phyloP scores from a whole-genome alignment of 1,140 invertebrate species.

The Eurosta solidaginis region DNA sequence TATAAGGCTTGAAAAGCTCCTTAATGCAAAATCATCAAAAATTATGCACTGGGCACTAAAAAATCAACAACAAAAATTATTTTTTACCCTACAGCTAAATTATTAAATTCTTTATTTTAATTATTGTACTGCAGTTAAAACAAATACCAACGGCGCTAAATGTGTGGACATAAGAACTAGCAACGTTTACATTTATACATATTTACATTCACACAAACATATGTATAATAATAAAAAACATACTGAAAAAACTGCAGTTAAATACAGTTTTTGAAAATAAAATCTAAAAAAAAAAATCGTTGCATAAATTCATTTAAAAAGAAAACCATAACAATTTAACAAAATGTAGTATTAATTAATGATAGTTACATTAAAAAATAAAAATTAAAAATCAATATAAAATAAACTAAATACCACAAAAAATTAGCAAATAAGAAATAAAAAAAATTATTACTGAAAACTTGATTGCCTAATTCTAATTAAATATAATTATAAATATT shows the following conservation, averaged over 20 bases:
- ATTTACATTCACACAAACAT: neutral
- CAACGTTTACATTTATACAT: neutral
- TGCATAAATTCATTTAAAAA: neutral
- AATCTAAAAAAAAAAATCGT: constrained; percentile 1
- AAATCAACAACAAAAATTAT: too few species aligned
- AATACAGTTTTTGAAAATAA: too few species aligned
- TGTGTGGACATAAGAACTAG: neutral
- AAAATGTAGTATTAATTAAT: constrained; percentile 22
- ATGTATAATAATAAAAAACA: neutral
- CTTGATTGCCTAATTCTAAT: constrained; percentile 60
- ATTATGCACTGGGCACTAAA: too few species aligned
- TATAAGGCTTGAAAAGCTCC: too few species aligned
- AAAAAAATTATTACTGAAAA: constrained; percentile 37
- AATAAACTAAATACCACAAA: constrained; percentile 22
- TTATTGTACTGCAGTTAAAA: too few species aligned
- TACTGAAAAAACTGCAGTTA: constrained; percentile 4
- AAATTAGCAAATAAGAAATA: neutral
- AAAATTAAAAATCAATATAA: neutral
- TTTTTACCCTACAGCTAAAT: too few species aligned
- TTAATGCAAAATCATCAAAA: too few species aligned
- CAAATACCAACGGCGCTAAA: too few species aligned
- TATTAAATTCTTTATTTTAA: too few species aligned
- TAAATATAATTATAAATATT: constrained; percentile 50
- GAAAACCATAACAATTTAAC: neutral
- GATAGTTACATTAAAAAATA: neutral